Evolutionary conservation across 2,797 vertebrate species (phyloP).

Genomic region (Poeciliopsis infans): DNA sequence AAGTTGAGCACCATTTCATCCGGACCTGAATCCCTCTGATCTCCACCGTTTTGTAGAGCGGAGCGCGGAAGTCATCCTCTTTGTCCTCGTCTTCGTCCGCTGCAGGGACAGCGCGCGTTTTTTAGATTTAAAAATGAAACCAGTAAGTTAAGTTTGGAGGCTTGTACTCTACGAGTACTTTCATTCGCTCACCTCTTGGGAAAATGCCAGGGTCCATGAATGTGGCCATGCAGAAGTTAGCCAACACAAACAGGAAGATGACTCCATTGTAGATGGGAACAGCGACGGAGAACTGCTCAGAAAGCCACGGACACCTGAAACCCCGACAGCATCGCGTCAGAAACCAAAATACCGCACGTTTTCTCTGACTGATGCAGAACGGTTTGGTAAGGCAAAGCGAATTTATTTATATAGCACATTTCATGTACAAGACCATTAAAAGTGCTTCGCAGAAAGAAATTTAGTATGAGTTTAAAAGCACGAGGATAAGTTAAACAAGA

Average conservation of each 20-base stretch:
- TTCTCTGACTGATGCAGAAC: no score
- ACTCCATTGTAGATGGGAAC: conserved; percentile 94
- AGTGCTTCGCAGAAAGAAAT: no score
- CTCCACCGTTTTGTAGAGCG: conserved; percentile 97
- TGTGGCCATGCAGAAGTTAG: conserved; percentile 99
- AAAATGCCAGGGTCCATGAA: conserved; percentile 99
- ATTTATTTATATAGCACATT: no score
- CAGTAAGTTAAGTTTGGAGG: no score
- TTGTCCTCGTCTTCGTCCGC: conserved; percentile 98
- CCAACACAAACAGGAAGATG: conserved; percentile 95
- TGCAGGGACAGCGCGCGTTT: conserved; percentile 40
- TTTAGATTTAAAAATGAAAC: not conserved
- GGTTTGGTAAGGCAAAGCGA: no score
- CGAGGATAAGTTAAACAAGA: no score
- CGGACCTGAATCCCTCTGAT: conserved; percentile 96
- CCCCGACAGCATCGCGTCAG: not conserved
- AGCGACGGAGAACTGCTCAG: conserved; percentile 87
- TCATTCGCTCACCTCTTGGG: conserved; percentile 86
- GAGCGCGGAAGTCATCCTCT: conserved; percentile 95
- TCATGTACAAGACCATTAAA: no score
- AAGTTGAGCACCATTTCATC: conserved; percentile 99
- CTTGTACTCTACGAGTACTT: not conserved
- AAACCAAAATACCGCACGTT: not conserved
- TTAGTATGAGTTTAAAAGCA: no score
- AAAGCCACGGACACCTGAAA: conserved; percentile 93